These are phyloP conservation scores for Scaptomyza caliginosa DNA, from an alignment of 2,888 invertebrate genomes.

Conservation along the genomic window DNA sequence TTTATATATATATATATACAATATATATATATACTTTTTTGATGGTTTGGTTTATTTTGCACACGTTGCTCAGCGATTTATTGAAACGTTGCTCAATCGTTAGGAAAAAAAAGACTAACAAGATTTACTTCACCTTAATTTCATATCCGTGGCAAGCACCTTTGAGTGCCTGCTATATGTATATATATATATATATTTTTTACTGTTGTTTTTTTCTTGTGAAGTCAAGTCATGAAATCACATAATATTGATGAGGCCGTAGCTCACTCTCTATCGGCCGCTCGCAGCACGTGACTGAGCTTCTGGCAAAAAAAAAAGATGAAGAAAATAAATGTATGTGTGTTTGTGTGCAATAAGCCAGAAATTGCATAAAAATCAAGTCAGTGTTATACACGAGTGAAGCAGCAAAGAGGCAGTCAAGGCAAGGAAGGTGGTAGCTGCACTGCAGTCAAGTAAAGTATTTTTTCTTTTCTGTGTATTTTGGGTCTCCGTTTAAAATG, in stretches of 20 bases:
- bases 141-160: conserved; percentile 17
- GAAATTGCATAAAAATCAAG: conserved; percentile 74
- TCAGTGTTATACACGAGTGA: conserved; percentile 31
- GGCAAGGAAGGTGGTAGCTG: not conserved
- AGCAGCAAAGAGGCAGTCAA: not conserved
- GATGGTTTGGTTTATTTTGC: not conserved
- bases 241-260: conserved; percentile 61
- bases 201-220: too few species aligned
- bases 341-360: conserved; percentile 68
- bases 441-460: conserved; percentile 30
- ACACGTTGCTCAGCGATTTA: conserved; percentile 4
- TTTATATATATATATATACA: too few species aligned
- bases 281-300: conserved; percentile 52
- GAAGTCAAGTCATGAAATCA: conserved; percentile 40
- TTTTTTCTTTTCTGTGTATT: not conserved
- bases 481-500: conserved; percentile 47
- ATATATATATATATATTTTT: not conserved
- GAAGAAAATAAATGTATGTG: not conserved
- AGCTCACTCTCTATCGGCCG: not conserved
- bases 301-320: conserved; percentile 31
- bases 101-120: conserved; percentile 1
- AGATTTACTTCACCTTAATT: conserved; percentile 63
- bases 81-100: conserved; percentile 7
- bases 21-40: too few species aligned
- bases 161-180: not conserved